Percentiles rank a stretch among this genome's conserved stretches.
phyloP scores from a whole-genome alignment of 2,888 invertebrate species.

The Pseudanteris insignis region DNA sequence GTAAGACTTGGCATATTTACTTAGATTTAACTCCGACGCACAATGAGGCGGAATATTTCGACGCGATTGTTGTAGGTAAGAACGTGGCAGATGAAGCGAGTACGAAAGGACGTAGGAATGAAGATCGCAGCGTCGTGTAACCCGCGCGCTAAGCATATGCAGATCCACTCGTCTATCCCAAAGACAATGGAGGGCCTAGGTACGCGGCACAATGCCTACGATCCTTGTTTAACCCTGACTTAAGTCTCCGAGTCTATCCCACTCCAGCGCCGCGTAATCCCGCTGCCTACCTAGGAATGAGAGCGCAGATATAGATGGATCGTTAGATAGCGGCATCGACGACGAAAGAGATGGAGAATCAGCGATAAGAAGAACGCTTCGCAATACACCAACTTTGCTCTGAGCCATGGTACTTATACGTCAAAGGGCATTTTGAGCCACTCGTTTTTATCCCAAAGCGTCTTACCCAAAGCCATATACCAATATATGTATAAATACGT shows the following conservation, averaged over 20 bases:
- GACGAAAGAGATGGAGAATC: slow-evolving; percentile 40
- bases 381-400: slow-evolving; percentile 42
- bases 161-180: slow-evolving; percentile 66
- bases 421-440: slow-evolving; percentile 50
- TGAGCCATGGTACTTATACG: slow-evolving; percentile 48
- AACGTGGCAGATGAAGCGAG: slow-evolving; percentile 48
- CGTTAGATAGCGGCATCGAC: slow-evolving; percentile 36
- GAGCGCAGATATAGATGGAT: slow-evolving; percentile 47
- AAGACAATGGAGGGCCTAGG: slow-evolving; percentile 64
- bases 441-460: slow-evolving; percentile 46
- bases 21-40: slow-evolving; percentile 33
- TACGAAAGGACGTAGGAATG: slow-evolving; percentile 50
- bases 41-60: slow-evolving; percentile 33
- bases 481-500: slow-evolving; percentile 39
- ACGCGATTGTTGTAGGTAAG: slow-evolving; percentile 42
- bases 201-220: slow-evolving; percentile 63
- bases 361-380: slow-evolving; percentile 42
- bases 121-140: slow-evolving; percentile 57
- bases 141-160: slow-evolving; percentile 66
- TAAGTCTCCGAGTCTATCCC: slow-evolving; percentile 65
- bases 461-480: slow-evolving; percentile 46
- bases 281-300: slow-evolving; percentile 59
- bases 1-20: slow-evolving; percentile 25
- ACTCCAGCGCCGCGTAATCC: slow-evolving; percentile 64
- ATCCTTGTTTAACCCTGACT: slow-evolving; percentile 67